These are phyloP conservation scores for Gonatopus flavifemur DNA, from an alignment of 1,140 invertebrate genomes.

Conservation along the genomic window DNA sequence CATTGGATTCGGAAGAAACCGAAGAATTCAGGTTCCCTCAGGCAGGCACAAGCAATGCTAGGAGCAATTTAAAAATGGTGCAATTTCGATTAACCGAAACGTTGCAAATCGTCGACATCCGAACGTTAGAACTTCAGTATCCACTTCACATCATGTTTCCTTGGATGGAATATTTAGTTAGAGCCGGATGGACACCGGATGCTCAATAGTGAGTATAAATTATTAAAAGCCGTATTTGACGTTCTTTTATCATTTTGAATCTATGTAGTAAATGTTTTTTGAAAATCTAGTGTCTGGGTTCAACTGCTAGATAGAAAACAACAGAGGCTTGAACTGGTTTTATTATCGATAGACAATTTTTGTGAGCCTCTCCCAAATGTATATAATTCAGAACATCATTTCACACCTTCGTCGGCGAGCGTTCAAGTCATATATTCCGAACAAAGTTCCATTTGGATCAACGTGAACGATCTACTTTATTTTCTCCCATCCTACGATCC, in stretches of 20 bases:
- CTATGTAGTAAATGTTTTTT: slow-evolving; percentile 12
- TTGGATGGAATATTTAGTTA: slow-evolving; percentile 91
- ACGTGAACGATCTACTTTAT: slow-evolving; percentile 86
- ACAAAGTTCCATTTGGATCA: slow-evolving; percentile 80
- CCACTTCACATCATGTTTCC: slow-evolving; percentile 78
- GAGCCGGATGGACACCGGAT: slow-evolving; percentile 91
- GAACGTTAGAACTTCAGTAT: slow-evolving; percentile 71
- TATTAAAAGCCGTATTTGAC: not conserved
- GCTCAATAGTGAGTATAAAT: slow-evolving; percentile 73
- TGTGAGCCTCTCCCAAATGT: slow-evolving; percentile 65
- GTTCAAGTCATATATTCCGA: slow-evolving; percentile 74
- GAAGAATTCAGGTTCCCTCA: slow-evolving; percentile 93
- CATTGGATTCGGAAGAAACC: slow-evolving; percentile 73
- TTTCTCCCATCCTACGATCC: slow-evolving; percentile 71
- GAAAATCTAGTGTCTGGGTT: slow-evolving; percentile 78
- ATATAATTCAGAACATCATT: slow-evolving; percentile 58
- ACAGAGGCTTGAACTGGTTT: slow-evolving; percentile 73
- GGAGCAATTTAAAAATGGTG: slow-evolving; percentile 84
- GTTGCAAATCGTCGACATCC: slow-evolving; percentile 67
- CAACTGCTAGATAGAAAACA: slow-evolving; percentile 86
- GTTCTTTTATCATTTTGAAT: not conserved
- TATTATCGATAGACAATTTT: slow-evolving; percentile 75
- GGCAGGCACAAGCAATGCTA: slow-evolving; percentile 87
- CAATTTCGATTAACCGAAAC: slow-evolving; percentile 76
- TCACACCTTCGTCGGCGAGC: slow-evolving; percentile 57